These are phyloP conservation scores for Semicossyphus pulcher DNA, from an alignment of 2,113 vertebrate species.

Conservation along the genomic window DNA sequence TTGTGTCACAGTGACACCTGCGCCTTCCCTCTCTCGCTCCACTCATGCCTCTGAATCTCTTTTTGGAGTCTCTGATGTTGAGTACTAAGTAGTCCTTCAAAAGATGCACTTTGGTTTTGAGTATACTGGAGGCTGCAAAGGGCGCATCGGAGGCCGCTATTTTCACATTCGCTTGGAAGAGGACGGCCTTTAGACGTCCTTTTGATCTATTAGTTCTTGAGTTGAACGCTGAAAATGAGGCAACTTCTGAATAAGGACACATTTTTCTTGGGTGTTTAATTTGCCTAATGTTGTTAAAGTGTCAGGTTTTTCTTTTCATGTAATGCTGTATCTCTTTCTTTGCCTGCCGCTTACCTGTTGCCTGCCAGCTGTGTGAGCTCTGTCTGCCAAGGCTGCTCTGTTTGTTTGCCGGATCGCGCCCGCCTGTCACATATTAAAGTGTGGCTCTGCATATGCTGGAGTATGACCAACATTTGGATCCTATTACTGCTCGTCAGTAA, in stretches of 20 bases:
- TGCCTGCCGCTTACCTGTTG: slow-evolving; percentile 31
- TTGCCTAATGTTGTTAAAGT: not conserved
- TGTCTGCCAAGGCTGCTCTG: slow-evolving; percentile 36
- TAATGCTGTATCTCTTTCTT: not conserved
- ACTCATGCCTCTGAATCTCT: slow-evolving; percentile 1
- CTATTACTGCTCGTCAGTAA: not conserved
- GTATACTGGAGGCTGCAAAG: not conserved
- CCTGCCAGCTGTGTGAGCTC: slow-evolving; percentile 38
- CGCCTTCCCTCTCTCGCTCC: slow-evolving; percentile 30
- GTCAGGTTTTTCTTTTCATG: slow-evolving; percentile 16
- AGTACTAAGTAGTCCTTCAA: not conserved
- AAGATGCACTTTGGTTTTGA: not conserved
- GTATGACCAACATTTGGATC: slow-evolving; percentile 19
- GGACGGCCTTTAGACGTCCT: not conserved
- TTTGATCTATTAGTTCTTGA: slow-evolving; percentile 4
- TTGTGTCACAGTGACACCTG: slow-evolving; percentile 67
- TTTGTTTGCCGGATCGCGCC: slow-evolving; percentile 40
- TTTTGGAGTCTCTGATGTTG: not conserved
- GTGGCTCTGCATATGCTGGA: slow-evolving; percentile 20
- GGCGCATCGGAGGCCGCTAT: not conserved
- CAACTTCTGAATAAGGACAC: slow-evolving; percentile 6
- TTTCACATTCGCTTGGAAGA: not conserved
- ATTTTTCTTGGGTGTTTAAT: slow-evolving; percentile 18
- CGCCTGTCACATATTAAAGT: slow-evolving; percentile 31
- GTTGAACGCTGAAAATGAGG: not conserved